phyloP scores from a whole-genome alignment of 2,113 vertebrate genomes.

The Gymnobelideus leadbeateri region DNA sequence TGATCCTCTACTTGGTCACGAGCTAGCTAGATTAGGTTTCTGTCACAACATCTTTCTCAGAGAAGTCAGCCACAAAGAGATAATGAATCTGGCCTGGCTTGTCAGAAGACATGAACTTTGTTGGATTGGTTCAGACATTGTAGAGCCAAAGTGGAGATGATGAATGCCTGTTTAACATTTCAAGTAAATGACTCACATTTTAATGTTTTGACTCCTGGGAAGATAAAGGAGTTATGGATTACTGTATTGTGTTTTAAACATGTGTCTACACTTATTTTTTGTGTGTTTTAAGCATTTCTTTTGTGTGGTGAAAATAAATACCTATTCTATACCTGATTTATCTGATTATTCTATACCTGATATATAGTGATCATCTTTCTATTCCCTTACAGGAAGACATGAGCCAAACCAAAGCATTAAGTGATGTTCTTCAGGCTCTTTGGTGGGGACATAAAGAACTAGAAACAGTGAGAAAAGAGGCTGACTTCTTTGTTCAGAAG shows the following conservation, averaged over 20 bases:
- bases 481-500: not conserved
- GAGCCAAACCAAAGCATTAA: not conserved
- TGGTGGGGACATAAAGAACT: not conserved
- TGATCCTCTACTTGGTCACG: not conserved
- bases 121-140: not conserved
- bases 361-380: not conserved
- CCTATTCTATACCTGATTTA: not conserved
- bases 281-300: not conserved
- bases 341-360: not conserved
- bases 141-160: not conserved
- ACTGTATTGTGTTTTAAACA: not conserved
- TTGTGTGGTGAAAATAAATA: not conserved
- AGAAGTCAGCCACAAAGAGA: not conserved
- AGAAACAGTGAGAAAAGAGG: not conserved
- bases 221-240: not conserved
- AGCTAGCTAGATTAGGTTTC: not conserved
- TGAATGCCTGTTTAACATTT: not conserved
- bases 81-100: not conserved
- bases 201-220: not conserved
- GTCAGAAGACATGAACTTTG: not conserved
- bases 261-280: not conserved
- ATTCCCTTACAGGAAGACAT: not conserved
- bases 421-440: not conserved
- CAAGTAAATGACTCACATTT: not conserved
- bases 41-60: not conserved